A percentile compares a stretch with the other conserved stretches of the same genome.
Evolutionary conservation across 2,888 invertebrate genomes (phyloP).

Genomic region (Andrena camellia): DNA sequence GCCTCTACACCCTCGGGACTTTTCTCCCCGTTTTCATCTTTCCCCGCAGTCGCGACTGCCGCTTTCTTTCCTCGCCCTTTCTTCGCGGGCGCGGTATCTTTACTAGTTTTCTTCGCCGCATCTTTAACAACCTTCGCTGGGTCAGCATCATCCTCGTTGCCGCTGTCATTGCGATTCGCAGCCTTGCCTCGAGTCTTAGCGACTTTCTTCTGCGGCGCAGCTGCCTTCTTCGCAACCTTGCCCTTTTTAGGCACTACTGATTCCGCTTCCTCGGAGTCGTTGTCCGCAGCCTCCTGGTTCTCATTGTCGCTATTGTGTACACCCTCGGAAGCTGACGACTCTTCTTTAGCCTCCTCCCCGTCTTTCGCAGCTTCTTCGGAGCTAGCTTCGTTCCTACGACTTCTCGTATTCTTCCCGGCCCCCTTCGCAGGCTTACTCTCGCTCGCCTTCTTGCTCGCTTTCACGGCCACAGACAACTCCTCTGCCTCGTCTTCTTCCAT

Average conservation of each 20-base stretch:
- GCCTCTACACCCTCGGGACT: slow-evolving; percentile 8
- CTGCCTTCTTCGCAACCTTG: slow-evolving; percentile 27
- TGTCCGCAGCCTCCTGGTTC: slow-evolving; percentile 10
- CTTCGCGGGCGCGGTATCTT: slow-evolving; percentile 1
- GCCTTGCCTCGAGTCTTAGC: slow-evolving; percentile 45
- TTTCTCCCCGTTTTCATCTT: slow-evolving; percentile 31
- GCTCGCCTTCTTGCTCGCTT: slow-evolving; percentile 2
- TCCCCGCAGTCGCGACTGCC: neutral
- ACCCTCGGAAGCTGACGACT: slow-evolving; percentile 13
- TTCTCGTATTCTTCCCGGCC: slow-evolving; percentile 20
- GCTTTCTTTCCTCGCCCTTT: slow-evolving; percentile 40
- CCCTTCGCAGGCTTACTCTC: slow-evolving; percentile 4
- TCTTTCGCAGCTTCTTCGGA: slow-evolving; percentile 8
- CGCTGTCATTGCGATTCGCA: slow-evolving; percentile 17
- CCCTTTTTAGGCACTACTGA: slow-evolving; percentile 21
- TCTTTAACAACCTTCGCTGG: slow-evolving; percentile 21
- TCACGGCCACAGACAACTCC: neutral
- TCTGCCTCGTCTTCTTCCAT: slow-evolving; percentile 12
- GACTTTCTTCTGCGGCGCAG: slow-evolving; percentile 15
- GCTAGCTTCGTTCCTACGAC: slow-evolving; percentile 28
- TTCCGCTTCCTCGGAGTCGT: slow-evolving; percentile 23
- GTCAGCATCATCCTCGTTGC: slow-evolving; percentile 15
- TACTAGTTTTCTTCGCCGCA: slow-evolving; percentile 28
- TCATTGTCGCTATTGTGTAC: slow-evolving; percentile 15
- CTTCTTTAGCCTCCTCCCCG: neutral